Percentiles rank a stretch among this genome's conserved stretches.
These are phyloP conservation scores for Thereva nobilitata DNA, from an alignment of 2,888 invertebrate species.

Conservation along the genomic window DNA sequence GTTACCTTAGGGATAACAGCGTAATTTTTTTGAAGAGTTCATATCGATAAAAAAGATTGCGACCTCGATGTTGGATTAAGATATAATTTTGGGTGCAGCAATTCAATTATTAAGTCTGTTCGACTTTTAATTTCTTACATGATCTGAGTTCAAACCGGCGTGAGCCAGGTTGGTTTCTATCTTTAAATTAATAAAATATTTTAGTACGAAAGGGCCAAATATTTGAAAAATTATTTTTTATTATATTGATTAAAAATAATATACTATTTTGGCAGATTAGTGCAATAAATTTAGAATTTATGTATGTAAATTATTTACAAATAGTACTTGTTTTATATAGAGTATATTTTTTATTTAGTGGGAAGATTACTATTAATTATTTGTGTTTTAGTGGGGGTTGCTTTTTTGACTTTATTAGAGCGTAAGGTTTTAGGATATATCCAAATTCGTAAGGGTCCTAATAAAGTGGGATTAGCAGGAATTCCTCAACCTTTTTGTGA, in stretches of 20 bases:
- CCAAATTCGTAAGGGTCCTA: conserved; percentile 75
- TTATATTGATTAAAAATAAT: conserved; percentile 51
- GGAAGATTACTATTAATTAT: conserved; percentile 63
- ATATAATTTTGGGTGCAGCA: conserved; percentile 67
- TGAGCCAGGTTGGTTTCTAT: conserved; percentile 87
- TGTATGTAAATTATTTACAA: conserved; percentile 63
- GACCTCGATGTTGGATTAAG: conserved; percentile 91
- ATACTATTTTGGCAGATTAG: conserved; percentile 69
- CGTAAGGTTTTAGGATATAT: conserved; percentile 73
- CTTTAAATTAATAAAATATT: conserved; percentile 65
- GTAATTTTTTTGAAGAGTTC: conserved; percentile 77
- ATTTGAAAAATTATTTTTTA: conserved; percentile 60
- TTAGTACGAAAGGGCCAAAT: conserved; percentile 81
- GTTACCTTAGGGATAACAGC: conserved; percentile 86
- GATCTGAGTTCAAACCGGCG: conserved; percentile 88
- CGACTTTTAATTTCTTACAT: conserved; percentile 83
- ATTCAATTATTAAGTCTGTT: conserved; percentile 75
- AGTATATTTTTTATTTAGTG: conserved; percentile 58
- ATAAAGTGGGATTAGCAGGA: conserved; percentile 68
- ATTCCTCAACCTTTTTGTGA: conserved; percentile 73
- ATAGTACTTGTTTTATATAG: conserved; percentile 62
- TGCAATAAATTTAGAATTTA: conserved; percentile 74
- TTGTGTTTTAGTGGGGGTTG: conserved; percentile 67
- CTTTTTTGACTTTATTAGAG: conserved; percentile 74
- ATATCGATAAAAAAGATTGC: conserved; percentile 74